These are phyloP conservation scores for Ctenoplectra terminalis DNA, from an alignment of 1,140 invertebrate species.

Conservation along the genomic window DNA sequence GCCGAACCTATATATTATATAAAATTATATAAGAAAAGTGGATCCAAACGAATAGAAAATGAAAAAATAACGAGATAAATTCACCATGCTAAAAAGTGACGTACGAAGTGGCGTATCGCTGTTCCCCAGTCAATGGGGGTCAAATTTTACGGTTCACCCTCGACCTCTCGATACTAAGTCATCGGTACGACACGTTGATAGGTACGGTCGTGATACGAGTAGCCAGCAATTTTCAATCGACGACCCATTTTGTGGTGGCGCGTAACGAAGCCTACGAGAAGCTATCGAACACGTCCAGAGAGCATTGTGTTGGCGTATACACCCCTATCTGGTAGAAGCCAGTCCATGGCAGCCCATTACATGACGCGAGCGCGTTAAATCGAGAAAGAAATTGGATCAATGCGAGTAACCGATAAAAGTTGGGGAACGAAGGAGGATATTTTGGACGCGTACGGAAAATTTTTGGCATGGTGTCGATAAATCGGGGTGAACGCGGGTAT, in stretches of 20 bases:
- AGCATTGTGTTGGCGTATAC: conserved; percentile 22
- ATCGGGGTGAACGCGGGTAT: neutral
- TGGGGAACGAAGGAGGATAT: neutral
- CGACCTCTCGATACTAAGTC: neutral
- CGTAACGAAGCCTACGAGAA: conserved; percentile 23
- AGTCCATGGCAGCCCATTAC: conserved; percentile 39
- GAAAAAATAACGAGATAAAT: no score
- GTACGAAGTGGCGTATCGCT: conserved; percentile 22
- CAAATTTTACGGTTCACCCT: conserved; percentile 22
- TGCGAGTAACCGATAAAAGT: conserved; percentile 42
- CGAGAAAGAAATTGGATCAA: conserved; percentile 59
- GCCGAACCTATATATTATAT: no score
- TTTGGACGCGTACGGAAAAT: neutral
- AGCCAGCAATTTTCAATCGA: conserved; percentile 43
- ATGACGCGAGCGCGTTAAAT: conserved; percentile 55
- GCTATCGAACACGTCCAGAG: conserved; percentile 48
- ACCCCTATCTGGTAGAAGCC: conserved; percentile 49
- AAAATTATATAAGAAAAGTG: no score
- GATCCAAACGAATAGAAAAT: no score
- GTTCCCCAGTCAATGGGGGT: neutral
- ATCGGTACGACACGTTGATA: conserved; percentile 19
- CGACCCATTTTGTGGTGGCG: conserved; percentile 23
- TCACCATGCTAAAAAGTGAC: no score
- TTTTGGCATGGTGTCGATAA: neutral
- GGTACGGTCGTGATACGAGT: conserved; percentile 16